Base-by-base conservation (phyloP, 2,888 invertebrate species). In the Drosophila mettleri region DNA sequence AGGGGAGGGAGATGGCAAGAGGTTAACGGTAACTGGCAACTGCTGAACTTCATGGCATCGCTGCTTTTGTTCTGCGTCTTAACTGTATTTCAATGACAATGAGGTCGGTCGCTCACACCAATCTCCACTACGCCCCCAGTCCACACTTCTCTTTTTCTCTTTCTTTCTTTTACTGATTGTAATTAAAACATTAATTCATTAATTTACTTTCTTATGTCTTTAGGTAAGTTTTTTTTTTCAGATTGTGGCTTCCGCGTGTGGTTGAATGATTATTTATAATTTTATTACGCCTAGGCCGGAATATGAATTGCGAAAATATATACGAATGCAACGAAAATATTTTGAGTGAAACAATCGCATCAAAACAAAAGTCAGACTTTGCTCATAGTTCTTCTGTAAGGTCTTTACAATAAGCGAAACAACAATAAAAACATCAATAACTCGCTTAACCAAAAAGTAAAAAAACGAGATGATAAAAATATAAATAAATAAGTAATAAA, bases 1-100 rank as follows among this genome's bases (percentile, higher is more conserved):
- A 14, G 36, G 24, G 20, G 20, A 10, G 18, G 20, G 45, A 51
- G 58, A 20, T 5, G 6, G 43, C 5, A 33, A 16, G 39, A 29
- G 57, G 38, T 41, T 54, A 75, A 71, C 71, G 71, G 71, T 75
- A 75, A 74, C 55, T 66, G 73, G 33, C 58, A 55, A 49, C 63
- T 45, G 65, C 29, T 71, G 71, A 70, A 65, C 74, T 74, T 54
- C 48, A 43, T 34, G 38, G 64, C 69, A 49, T 39, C 29, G 43
- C 38, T 51, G 53, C 20, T 39, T 53, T 70, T 62, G 67, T 74
- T 66, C 72, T 58, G 49, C 27, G 58, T 45, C 67, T 62, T 84
- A 82, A 84, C 87, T 86, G 87, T 84, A 80, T 75, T 86, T 78
- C 79, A 85, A 83, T 85, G 80, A 77, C 86, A 84, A 84, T 81